Base-by-base conservation (phyloP, 1,140 invertebrate genomes). In the Pachyrhynchus sulphureomaculatus region DNA sequence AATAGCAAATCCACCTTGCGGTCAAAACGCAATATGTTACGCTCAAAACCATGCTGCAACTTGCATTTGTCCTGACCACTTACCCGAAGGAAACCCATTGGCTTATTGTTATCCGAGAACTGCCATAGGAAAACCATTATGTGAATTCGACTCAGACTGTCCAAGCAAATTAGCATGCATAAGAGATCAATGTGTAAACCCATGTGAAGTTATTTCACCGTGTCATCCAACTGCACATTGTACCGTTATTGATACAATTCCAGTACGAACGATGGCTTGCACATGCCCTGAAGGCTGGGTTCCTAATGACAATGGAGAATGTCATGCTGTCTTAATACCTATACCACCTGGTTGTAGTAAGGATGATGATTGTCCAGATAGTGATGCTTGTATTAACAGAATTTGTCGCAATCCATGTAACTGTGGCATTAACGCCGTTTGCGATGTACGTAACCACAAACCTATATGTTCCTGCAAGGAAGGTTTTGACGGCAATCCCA, bases 391-490 rank as follows among this genome's bases (percentile, higher is more conserved):
- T 69, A 83, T 93, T 26, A 92, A 93, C 68, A 80, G 90, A 70
- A 84, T 90, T 55, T 96, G 93, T 71, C 82, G 89, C 56, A 89
- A 92, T 64, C 91, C 92, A 2, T 95, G 92, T 70, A 88, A 89
- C 70, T 95, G 93, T 72, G 93, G 93, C 18, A 82, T 83, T 21
- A 90, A 95, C 71, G 88, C 92, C 4, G 83, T 88, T 59, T 96
- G 93, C 68, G 83, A 86, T 26, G 86, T 94, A 0, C 83, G 84
- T 58, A 88, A 93, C 65, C 93, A 95, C 67, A 85, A 90, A 26
- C 89, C 92, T 0, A 86, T 93, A 3, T 96, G 93, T 72, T 88
- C 88, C 2, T 95, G 93, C 71, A 80, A 86, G 62, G 82, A 88
- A 66, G 90, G 90, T 12, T 92, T 83, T 72, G 89, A 92, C 73